Conservation (phyloP, 64 coral and sea anemone genomes). For the Montipora efflorescens region DNA sequence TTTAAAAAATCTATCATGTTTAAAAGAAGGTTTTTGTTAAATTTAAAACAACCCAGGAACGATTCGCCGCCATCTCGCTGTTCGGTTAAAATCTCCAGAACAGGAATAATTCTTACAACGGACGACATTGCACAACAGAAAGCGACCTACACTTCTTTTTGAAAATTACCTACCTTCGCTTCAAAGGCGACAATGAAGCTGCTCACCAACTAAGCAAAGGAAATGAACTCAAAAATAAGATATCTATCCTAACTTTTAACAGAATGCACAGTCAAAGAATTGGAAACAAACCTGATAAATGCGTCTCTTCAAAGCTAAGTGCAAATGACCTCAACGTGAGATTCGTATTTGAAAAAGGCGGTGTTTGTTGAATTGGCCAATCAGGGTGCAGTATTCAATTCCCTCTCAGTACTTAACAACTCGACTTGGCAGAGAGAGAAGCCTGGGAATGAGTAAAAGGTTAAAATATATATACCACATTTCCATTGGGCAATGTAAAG, state of each 20-base stretch:
- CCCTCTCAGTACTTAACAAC: background rate
- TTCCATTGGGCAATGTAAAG: slow-evolving; percentile 48
- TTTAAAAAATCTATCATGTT: no score
- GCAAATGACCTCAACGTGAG: background rate
- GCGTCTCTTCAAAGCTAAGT: background rate
- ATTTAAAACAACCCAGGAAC: background rate
- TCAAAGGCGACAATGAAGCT: background rate
- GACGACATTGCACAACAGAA: no score
- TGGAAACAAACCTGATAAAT: slow-evolving; percentile 12
- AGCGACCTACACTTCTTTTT: background rate
- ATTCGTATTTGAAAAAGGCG: slow-evolving; percentile 78
- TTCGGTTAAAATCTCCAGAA: background rate
- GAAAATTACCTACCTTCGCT: background rate
- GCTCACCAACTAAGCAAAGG: background rate
- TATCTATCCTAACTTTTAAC: background rate
- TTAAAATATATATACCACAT: background rate
- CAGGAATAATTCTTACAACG: background rate
- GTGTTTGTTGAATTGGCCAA: slow-evolving; percentile 52
- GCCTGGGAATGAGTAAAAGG: no score
- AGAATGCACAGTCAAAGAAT: background rate
- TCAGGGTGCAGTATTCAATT: slow-evolving; percentile 21
- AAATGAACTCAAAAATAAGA: background rate
- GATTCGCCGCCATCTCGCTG: background rate
- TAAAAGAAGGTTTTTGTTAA: no score
- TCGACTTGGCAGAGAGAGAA: no score